Conservation (phyloP, 2,113 vertebrate species). For the Collichthys lucidus region DNA sequence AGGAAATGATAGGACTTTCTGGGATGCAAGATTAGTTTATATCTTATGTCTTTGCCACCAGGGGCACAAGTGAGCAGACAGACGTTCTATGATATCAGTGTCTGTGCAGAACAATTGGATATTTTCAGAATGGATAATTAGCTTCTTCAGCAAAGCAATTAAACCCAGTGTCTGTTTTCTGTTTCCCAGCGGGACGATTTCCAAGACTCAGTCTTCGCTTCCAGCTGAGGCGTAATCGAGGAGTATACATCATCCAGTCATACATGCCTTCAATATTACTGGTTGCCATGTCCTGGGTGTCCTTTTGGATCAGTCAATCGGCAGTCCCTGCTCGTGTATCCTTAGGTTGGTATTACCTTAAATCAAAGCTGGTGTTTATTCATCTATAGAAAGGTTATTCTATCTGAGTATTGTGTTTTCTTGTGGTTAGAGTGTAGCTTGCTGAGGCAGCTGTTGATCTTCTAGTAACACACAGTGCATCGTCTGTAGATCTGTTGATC, state of each 20-base stretch:
- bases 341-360: conserved; percentile 83
- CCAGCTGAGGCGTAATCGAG: conserved; percentile 91
- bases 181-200: conserved; percentile 90
- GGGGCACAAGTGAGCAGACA: conserved; percentile 32
- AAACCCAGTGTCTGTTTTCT: conserved; percentile 39
- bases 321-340: conserved; percentile 96
- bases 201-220: conserved; percentile 95
- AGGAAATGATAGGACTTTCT: conserved; percentile 41
- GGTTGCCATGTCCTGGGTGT: conserved; percentile 99
- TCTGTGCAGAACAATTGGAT: conserved; percentile 27
- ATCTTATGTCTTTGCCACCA: conserved; percentile 15
- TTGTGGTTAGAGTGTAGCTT: neutral
- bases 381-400: neutral
- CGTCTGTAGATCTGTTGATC: too few species aligned
- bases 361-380: neutral
- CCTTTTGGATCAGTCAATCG: conserved; percentile 99
- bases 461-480: neutral
- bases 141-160: conserved; percentile 10
- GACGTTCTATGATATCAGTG: neutral
- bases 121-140: conserved; percentile 46
- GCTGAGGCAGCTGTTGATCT: neutral
- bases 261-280: conserved; percentile 96
- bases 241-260: conserved; percentile 98
- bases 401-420: neutral
- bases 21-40: conserved; percentile 23